Conservation (phyloP, 2,888 invertebrate species). For the Psylliodes chrysocephalus region DNA sequence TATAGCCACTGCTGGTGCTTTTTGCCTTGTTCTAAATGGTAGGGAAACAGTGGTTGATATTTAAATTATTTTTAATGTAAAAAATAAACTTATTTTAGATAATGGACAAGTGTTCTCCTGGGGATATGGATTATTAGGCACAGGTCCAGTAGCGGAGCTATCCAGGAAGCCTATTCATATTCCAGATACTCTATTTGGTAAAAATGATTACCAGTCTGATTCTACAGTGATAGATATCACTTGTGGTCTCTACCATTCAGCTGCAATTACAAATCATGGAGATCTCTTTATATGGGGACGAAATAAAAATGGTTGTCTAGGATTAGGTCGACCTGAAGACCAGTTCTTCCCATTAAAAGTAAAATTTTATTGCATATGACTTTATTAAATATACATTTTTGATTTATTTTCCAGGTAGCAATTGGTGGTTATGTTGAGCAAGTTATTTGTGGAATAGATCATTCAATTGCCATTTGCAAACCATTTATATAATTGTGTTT, state of each 20-base stretch:
- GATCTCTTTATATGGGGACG: constrained; percentile 94
- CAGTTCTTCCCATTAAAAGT: constrained; percentile 91
- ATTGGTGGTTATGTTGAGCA: constrained; percentile 81
- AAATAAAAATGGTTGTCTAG: constrained; percentile 85
- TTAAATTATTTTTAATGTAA: background rate
- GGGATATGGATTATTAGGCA: constrained; percentile 93
- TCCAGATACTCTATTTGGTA: constrained; percentile 85
- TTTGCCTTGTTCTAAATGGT: constrained; percentile 87
- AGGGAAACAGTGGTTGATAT: constrained; percentile 47
- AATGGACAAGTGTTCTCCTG: constrained; percentile 88
- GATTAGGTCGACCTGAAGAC: constrained; percentile 81
- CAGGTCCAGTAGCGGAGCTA: constrained; percentile 82
- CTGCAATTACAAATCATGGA: constrained; percentile 83
- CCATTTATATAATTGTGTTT: constrained; percentile 68
- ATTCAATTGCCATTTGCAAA: constrained; percentile 80
- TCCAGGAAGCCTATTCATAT: constrained; percentile 76
- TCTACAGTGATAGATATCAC: constrained; percentile 72
- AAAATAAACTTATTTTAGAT: constrained; percentile 65
- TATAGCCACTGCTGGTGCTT: constrained; percentile 87
- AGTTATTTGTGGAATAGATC: constrained; percentile 87
- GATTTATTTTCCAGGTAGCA: constrained; percentile 78
- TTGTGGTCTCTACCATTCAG: constrained; percentile 81
- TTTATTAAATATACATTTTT: too few species aligned
- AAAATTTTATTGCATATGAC: constrained; percentile 49
- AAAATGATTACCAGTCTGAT: constrained; percentile 82